These are phyloP conservation scores for Cyphomyrus plagiostoma DNA, from an alignment of 2,113 vertebrate species.

Conservation along the genomic window DNA sequence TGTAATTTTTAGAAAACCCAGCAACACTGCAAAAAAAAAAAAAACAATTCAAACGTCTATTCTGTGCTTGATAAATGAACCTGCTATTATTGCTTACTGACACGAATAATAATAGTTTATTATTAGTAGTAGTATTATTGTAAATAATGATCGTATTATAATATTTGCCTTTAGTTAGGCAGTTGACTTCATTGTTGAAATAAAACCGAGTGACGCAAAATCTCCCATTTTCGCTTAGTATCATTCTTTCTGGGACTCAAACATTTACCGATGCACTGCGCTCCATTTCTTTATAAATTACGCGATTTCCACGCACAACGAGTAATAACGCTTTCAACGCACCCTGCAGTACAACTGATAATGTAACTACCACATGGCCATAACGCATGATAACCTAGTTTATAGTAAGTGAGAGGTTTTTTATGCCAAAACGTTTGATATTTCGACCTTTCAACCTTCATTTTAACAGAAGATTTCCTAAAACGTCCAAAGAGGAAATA, in stretches of 20 bases:
- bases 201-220: not conserved
- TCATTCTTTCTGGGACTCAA: not conserved
- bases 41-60: not conserved
- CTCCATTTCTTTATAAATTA: not conserved
- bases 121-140: not conserved
- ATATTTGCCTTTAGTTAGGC: not conserved
- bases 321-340: not conserved
- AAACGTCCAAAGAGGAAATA: not conserved
- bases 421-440: not conserved
- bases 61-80: not conserved
- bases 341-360: not conserved
- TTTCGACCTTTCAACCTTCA: conserved; percentile 13
- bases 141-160: not conserved
- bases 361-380: not conserved
- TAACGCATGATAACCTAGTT: not conserved
- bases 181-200: not conserved
- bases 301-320: not conserved
- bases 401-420: not conserved
- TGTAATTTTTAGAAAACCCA: not conserved
- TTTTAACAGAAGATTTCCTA: not conserved
- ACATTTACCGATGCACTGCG: not conserved
- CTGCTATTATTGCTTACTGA: not conserved
- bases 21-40: not conserved
- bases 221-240: not conserved
- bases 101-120: not conserved